Evolutionary conservation across 2,113 vertebrate species (phyloP), one percentile per base, ranked within the genome.

Genomic region (Dascyllus trimaculatus): DNA sequence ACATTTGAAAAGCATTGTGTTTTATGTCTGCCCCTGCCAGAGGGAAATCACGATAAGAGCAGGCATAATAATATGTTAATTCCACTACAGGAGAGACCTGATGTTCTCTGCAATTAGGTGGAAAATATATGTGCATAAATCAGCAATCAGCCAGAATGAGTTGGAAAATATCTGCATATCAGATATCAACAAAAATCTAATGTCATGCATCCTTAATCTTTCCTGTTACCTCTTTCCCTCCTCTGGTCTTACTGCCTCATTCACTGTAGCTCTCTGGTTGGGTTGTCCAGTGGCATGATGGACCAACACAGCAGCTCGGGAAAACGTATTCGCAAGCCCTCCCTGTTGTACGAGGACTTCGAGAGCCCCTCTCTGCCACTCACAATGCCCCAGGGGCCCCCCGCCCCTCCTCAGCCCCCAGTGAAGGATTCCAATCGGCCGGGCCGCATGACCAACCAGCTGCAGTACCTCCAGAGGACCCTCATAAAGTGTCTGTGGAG

Each of bases 321-420:
- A 67, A 98, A 98, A 73, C 95, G 97, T 15, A 98, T 98, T 85
- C 96, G 97, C 38, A 99, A 99, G 80, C 97, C 97, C 1, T 99
- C 97, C 0, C 89, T 97, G 19, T 91, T 98, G 19, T 98, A 96
- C 26, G 97, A 98, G 90, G 97, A 96, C 71, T 98, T 98, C 8
- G 97, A 98, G 92, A 96, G 96, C 68, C 96, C 96, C 1, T 97
- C 96, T 11, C 92, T 99, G 92, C 89, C 91, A 1, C 88, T 90
- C 4, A 70, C 82, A 0, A 71, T 75, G 56, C 95, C 95, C 0
- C 93, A 90, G 26, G 93, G 94, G 0, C 93, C 93, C 0, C 82
- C 88, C 0, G 49, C 91, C 86, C 0, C 91, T 38, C 13, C 94
- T 57, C 88, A 95, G 81, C 80, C 96, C 81, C 83, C 95, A 0